Conservation (phyloP, 2,888 invertebrate species). For the Chymomyza amoena region DNA sequence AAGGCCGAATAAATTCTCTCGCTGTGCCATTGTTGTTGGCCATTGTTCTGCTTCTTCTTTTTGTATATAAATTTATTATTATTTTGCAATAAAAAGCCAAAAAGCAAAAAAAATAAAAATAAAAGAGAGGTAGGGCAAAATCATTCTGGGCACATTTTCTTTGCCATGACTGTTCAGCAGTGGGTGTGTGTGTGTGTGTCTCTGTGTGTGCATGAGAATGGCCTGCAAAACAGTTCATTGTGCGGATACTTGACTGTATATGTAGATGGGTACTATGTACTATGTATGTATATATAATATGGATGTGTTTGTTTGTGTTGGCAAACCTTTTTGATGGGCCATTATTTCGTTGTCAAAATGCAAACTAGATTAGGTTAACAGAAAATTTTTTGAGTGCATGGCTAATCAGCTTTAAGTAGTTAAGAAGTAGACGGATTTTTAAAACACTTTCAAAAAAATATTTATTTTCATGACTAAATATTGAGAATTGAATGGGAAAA, state of each 20-base stretch:
- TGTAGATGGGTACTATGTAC: too few species aligned
- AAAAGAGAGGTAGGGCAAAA: constrained; percentile 8
- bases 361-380: neutral
- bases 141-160: constrained; percentile 11
- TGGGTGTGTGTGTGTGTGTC: neutral
- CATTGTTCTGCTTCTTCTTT: constrained; percentile 43
- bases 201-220: neutral
- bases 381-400: neutral
- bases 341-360: neutral
- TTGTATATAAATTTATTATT: constrained; percentile 25
- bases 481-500: too few species aligned
- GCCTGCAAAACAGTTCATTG: neutral
- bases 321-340: neutral
- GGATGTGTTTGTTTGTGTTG: neutral
- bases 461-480: too few species aligned
- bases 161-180: neutral
- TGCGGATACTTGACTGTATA: neutral
- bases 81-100: constrained; percentile 52
- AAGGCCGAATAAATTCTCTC: constrained; percentile 16
- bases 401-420: too few species aligned
- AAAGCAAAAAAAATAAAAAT: constrained; percentile 10
- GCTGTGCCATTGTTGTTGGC: constrained; percentile 25
- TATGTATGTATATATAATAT: too few species aligned
- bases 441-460: too few species aligned
- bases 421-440: too few species aligned